Conservation (phyloP, 2,888 invertebrate species). For the Macaria notata region DNA sequence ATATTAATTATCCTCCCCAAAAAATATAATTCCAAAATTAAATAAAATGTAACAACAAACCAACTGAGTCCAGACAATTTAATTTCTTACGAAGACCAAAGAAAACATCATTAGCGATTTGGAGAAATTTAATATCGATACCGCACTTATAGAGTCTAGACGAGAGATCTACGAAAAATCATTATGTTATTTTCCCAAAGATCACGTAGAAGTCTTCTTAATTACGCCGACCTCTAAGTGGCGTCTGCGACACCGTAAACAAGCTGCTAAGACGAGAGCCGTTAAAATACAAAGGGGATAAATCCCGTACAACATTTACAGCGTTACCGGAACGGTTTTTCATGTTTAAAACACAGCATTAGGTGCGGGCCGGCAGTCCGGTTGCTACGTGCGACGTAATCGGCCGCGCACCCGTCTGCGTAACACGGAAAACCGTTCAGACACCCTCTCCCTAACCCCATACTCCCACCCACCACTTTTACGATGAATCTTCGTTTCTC, state of each 20-base stretch:
- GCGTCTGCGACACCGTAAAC: conserved; percentile 37
- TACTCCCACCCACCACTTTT: conserved; percentile 71
- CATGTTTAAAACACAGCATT: conserved; percentile 78
- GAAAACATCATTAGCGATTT: conserved; percentile 14
- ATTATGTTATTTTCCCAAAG: conserved; percentile 21
- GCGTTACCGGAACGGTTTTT: conserved; percentile 78
- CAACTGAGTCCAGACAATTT: conserved; percentile 3
- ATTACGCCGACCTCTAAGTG: conserved; percentile 29
- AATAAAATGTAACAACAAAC: too few relatives aligned
- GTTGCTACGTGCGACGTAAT: conserved; percentile 74
- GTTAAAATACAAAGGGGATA: conserved; percentile 60
- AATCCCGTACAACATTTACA: conserved; percentile 69
- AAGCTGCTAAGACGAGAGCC: conserved; percentile 43
- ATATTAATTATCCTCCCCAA: conserved; percentile 1
- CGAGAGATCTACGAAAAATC: conserved; percentile 2
- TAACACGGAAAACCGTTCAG: conserved; percentile 82
- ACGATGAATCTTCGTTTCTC: conserved; percentile 83
- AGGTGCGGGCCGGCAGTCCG: conserved; percentile 63
- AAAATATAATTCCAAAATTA: neutral
- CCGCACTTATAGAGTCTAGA: conserved; percentile 9
- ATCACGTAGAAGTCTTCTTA: conserved; percentile 33
- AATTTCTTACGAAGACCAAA: conserved; percentile 13
- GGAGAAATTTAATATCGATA: conserved; percentile 12
- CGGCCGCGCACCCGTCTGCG: conserved; percentile 73
- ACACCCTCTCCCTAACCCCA: conserved; percentile 53